Evolutionary conservation across 2,113 vertebrate genomes (phyloP), one percentile per base, ranked within the genome.

Genomic region (Macroglossus sobrinus): DNA sequence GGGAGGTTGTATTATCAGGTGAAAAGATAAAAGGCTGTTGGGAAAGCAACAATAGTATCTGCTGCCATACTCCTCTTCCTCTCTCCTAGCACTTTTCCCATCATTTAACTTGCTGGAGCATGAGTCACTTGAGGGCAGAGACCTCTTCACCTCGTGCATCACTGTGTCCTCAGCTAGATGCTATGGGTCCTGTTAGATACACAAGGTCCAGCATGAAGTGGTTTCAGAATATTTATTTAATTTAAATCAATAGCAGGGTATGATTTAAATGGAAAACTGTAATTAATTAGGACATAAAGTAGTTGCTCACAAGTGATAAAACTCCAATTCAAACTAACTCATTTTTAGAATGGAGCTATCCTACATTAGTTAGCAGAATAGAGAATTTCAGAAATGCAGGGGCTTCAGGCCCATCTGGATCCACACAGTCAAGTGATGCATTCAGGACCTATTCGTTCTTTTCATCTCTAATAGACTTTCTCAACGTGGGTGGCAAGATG

Each of bases 201-300:
- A 10, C 35, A 30, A 57, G 15, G 47, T 69, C 68, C 24, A 68
- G 10, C 16, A 6, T 28, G 64, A 78, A 71, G 84, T 71, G 38
- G 19, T 43, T 38, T 75, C 45, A 24, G 76, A 86, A 50, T 75
- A 53, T 43, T 47, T 93, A 59, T 61, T 89, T 68, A 35, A 53
- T 72, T 87, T 94, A 84, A 81, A 93, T 59, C 71, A 30, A 89
- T 66, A 43, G 9, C n/a, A 72, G 80, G 63, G 80, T 93, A 43
- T 24, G n/a, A 85, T 75, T 93, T 93, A 24, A 18, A 76, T 84
- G 22, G 43, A 92, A 93, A 86, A 82, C 26, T 69, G 45, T 76
- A 35, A 89, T 30, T 82, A 68, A 86, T 86, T 82, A 66, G 13
- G 3, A 59, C n/a, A 53, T 55, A 71, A 91, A 21, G 72, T 64